Percentiles rank a stretch among this genome's conserved stretches.
Conservation (phyloP, 2,888 invertebrate species). For the Blastobasis adustella region DNA sequence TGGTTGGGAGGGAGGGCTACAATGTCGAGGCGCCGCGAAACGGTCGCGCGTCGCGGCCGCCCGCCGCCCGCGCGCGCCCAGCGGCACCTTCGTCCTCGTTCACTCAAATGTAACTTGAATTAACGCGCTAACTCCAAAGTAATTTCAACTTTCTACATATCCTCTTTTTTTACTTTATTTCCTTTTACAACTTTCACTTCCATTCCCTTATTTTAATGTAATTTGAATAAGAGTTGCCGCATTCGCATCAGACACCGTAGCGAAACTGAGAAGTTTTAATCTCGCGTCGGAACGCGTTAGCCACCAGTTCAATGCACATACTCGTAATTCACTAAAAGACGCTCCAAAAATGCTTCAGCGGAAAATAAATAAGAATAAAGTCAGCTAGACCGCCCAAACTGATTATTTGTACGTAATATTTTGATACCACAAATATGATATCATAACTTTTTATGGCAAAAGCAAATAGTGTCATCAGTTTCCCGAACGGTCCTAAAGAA, state of each 20-base stretch:
- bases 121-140: conserved; percentile 3
- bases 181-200: background rate
- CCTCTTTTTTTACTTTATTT: background rate
- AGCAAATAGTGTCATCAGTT: conserved; percentile 65
- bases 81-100: no score
- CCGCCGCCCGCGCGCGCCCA: no score
- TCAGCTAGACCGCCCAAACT: conserved; percentile 22
- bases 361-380: conserved; percentile 23
- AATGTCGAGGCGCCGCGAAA: conserved; percentile 18
- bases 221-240: conserved; percentile 1
- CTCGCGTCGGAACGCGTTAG: background rate
- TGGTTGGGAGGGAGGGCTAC: conserved; percentile 43
- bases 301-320: no score
- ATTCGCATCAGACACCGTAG: background rate
- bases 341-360: conserved; percentile 7
- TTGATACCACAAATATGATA: conserved; percentile 55
- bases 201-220: background rate
- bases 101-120: background rate
- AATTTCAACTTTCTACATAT: conserved; percentile 5
- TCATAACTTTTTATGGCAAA: conserved; percentile 66
- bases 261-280: background rate
- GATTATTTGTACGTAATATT: conserved; percentile 55
- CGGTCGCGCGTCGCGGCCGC: no score
- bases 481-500: conserved; percentile 54
- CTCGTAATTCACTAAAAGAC: no score